phyloP scores from a whole-genome alignment of 2,797 vertebrate species.

The Hephaestus fuliginosus region DNA sequence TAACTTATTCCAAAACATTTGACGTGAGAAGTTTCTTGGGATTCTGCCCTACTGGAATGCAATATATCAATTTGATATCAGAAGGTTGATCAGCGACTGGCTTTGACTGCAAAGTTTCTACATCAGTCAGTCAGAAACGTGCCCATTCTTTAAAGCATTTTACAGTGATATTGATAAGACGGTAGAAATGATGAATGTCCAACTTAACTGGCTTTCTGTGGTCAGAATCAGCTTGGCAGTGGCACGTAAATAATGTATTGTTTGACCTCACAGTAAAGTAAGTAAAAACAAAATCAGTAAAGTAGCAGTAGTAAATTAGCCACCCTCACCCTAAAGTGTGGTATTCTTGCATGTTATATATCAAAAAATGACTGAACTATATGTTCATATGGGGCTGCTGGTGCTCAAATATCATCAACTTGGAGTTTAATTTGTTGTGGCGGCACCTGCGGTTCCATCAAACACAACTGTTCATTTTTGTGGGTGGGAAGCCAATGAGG shows the following conservation, averaged over 20 bases:
- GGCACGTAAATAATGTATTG: background rate
- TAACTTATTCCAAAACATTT: background rate
- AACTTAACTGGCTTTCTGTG: background rate
- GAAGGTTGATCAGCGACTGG: background rate
- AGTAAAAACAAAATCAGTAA: background rate
- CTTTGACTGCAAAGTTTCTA: background rate
- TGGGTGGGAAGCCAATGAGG: background rate
- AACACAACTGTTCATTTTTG: background rate
- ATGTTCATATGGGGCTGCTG: background rate
- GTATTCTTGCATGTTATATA: too few species aligned
- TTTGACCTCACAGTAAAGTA: background rate
- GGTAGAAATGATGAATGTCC: conserved; percentile 3
- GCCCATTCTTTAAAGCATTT: background rate
- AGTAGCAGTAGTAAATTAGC: too few species aligned
- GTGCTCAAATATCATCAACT: background rate
- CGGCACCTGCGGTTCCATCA: background rate
- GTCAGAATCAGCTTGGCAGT: background rate
- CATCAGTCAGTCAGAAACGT: background rate
- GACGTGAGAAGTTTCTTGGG: background rate
- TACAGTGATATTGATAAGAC: background rate
- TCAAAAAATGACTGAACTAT: background rate
- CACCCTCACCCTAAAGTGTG: too few species aligned
- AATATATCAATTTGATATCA: conserved; percentile 18
- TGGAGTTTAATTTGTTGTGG: background rate
- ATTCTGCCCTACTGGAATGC: background rate